phyloP scores from a whole-genome alignment of 2,797 vertebrate genomes.

The Crossoptilon crossoptilon region DNA sequence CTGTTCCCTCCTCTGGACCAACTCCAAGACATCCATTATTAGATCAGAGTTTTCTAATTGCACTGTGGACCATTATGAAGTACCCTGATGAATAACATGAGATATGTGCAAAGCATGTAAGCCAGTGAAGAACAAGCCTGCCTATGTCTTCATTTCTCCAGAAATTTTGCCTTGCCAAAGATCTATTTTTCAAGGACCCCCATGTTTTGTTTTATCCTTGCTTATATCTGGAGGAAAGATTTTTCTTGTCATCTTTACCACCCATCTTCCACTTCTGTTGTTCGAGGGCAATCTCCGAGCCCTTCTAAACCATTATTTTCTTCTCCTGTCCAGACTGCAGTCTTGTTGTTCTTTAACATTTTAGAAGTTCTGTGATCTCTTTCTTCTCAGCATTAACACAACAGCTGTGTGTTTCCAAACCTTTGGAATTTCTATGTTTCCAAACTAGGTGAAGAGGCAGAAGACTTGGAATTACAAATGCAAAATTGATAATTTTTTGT shows the following conservation, averaged over 20 bases:
- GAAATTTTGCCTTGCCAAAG: background rate
- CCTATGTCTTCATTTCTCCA: background rate
- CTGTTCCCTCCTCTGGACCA: too few species aligned
- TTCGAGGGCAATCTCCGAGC: background rate
- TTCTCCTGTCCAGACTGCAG: background rate
- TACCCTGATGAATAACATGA: too few species aligned
- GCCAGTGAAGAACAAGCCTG: background rate
- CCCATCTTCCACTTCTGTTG: background rate
- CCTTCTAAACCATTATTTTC: background rate
- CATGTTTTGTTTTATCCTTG: background rate
- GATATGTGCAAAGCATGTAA: background rate
- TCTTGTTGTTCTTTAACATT: background rate
- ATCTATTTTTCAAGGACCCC: background rate
- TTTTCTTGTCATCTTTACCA: background rate
- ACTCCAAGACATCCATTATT: too few species aligned
- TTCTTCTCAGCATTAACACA: background rate
- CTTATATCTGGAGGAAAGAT: background rate
- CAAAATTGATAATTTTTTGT: background rate
- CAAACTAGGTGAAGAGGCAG: background rate
- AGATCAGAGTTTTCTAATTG: too few species aligned
- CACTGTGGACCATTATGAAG: background rate
- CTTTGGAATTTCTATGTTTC: background rate
- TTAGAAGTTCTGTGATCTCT: background rate
- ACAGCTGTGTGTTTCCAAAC: too few species aligned
- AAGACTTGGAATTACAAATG: background rate